These are phyloP conservation scores for Lycocerus yunnanus DNA, from an alignment of 2,888 invertebrate genomes.

Conservation along the genomic window DNA sequence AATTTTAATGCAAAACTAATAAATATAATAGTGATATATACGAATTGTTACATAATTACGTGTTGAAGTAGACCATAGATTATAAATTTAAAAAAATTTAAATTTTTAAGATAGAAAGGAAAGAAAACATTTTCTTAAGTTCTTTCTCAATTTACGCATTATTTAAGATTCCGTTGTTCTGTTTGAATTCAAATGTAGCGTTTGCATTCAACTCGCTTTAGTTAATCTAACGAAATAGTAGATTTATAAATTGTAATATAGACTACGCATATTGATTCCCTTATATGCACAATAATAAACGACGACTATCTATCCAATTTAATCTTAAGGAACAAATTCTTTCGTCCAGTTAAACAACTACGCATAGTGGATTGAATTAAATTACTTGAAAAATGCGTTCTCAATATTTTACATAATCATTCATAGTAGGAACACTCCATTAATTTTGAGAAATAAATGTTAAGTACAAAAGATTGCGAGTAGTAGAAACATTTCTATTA, in stretches of 20 bases:
- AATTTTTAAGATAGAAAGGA: neutral
- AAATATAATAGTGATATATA: too few relatives aligned
- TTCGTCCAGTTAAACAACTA: neutral
- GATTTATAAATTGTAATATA: neutral
- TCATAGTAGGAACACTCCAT: neutral
- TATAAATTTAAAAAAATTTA: neutral
- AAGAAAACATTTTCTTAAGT: neutral
- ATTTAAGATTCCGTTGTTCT: neutral
- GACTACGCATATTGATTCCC: neutral
- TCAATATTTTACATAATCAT: neutral
- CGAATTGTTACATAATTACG: neutral
- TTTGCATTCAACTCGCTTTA: neutral
- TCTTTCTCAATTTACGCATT: neutral
- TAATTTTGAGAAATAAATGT: neutral
- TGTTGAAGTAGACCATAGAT: neutral
- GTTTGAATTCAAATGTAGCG: neutral
- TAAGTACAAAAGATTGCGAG: neutral
- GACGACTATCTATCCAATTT: neutral
- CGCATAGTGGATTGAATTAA: neutral
- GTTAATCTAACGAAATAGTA: neutral
- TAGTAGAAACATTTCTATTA: neutral
- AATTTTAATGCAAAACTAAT: too few relatives aligned
- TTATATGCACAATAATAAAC: neutral
- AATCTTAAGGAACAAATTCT: neutral
- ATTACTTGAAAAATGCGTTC: neutral